Evolutionary conservation across 2,797 vertebrate genomes (phyloP), one percentile per base, ranked within the genome.

Genomic region (Notolabrus celidotus): DNA sequence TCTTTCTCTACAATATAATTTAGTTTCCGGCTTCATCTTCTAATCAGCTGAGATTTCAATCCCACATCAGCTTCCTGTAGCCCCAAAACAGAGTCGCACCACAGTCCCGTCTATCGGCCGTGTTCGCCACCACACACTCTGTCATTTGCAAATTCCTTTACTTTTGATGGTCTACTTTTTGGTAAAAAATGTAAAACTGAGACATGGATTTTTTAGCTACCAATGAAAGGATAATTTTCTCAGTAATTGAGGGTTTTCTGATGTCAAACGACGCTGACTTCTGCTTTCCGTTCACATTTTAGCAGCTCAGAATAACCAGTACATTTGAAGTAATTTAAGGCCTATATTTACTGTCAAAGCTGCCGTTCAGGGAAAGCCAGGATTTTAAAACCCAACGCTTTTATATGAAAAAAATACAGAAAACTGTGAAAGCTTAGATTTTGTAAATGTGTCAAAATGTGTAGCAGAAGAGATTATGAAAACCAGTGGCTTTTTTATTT

Each of bases 71-170:
- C 80, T 88, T 92, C 91, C 91, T 86, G 85, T 77, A 85, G 79
- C 79, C 59, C 47, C 1, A 51, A 79, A 78, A 83, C 78, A 71
- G 67, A 70, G 81, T 82, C 59, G 9, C 63, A 31, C 69, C 53
- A 39, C 82, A 51, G 81, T 68, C 72, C 59, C 7, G 41, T 71
- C 71, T 53, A 20, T 57, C 80, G 59, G 45, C 71, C 53, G 33
- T 34, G 61, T 65, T 86, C 17, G 43, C 85, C 83, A 77, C 78
- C 86, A 55, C 56, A 9, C 56, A 82, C 83, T 87, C 88, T 92
- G 77, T 92, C 77, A 93, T 93, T 93, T 91, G 71, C 67, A 80
- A 85, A 92, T 89, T 92, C 89, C 88, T 87, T n/a, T n/a, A 36
- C 74, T 67, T 80, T 71, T 84, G 75, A 89, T 78, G 83, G 72